Evolutionary conservation across 1,140 invertebrate genomes (phyloP).

Genomic region (Brachionus rotundiformis): DNA sequence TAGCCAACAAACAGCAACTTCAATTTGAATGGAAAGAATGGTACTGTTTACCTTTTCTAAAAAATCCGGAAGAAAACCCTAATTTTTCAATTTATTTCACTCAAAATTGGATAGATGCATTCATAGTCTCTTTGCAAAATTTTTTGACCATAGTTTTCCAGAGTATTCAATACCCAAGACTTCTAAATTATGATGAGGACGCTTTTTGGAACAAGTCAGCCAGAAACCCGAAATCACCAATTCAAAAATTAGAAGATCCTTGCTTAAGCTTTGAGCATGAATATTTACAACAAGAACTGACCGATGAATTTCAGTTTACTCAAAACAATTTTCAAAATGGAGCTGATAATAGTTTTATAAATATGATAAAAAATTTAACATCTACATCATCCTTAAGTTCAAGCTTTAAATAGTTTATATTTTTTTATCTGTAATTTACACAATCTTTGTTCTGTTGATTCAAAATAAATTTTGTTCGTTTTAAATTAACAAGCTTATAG

Average conservation of each 20-base stretch:
- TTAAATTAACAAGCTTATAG: no score
- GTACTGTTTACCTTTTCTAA: conserved; percentile 89
- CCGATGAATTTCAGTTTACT: conserved; percentile 38
- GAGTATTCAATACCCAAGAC: conserved; percentile 63
- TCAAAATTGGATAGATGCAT: conserved; percentile 89
- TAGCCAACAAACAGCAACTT: conserved; percentile 80
- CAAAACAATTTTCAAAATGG: conserved; percentile 4
- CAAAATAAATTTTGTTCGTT: no score
- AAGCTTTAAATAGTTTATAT: neutral
- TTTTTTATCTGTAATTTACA: neutral
- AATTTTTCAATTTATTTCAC: conserved; percentile 85
- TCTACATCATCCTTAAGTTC: neutral
- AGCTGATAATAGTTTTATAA: conserved; percentile 17
- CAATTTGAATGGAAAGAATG: conserved; percentile 93
- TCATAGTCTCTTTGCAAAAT: conserved; percentile 86
- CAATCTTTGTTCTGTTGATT: no score
- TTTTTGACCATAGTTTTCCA: conserved; percentile 81
- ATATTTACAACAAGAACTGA: conserved; percentile 44
- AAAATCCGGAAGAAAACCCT: conserved; percentile 84
- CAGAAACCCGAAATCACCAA: neutral
- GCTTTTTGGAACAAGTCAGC: conserved; percentile 20
- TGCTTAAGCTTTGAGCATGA: conserved; percentile 23
- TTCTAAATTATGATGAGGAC: conserved; percentile 50
- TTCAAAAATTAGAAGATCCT: neutral
- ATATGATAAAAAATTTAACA: conserved; percentile 45